These are phyloP conservation scores for Theretra japonica DNA, from an alignment of 2,888 invertebrate species.

Conservation along the genomic window DNA sequence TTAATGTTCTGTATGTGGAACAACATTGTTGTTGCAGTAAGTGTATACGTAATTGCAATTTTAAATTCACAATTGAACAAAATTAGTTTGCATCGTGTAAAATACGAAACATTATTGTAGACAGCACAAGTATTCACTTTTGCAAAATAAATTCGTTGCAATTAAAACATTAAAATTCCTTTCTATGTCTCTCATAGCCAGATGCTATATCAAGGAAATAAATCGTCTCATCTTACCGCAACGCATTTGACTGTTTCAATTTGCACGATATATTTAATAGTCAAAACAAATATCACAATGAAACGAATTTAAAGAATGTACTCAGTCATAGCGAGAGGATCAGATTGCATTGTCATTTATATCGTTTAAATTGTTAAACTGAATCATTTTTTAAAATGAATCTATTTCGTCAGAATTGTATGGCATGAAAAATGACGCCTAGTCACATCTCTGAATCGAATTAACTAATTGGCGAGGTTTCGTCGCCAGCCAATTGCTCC, in stretches of 20 bases:
- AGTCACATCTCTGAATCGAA: slow-evolving; percentile 54
- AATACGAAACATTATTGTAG: not conserved
- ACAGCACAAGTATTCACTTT: not conserved
- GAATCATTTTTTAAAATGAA: slow-evolving; percentile 12
- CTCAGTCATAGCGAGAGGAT: not conserved
- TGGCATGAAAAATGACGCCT: slow-evolving; percentile 29
- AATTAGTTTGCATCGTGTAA: not conserved
- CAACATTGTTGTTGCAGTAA: slow-evolving; percentile 1
- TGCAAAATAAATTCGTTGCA: no score
- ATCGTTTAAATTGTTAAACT: slow-evolving; percentile 21
- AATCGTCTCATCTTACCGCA: not conserved
- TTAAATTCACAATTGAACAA: not conserved
- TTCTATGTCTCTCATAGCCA: not conserved
- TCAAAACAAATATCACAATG: slow-evolving; percentile 7
- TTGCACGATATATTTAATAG: not conserved
- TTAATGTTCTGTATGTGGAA: not conserved
- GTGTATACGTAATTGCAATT: not conserved
- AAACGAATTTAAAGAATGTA: slow-evolving; percentile 19
- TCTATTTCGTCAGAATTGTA: slow-evolving; percentile 8
- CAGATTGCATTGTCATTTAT: slow-evolving; percentile 28
- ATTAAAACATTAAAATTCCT: no score
- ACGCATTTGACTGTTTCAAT: not conserved
- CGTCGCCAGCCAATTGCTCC: slow-evolving; percentile 68
- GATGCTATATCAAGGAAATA: not conserved
- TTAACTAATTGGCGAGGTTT: slow-evolving; percentile 72